phyloP scores from a whole-genome alignment of 2,113 vertebrate genomes.

The Hippocampus mohnikei region DNA sequence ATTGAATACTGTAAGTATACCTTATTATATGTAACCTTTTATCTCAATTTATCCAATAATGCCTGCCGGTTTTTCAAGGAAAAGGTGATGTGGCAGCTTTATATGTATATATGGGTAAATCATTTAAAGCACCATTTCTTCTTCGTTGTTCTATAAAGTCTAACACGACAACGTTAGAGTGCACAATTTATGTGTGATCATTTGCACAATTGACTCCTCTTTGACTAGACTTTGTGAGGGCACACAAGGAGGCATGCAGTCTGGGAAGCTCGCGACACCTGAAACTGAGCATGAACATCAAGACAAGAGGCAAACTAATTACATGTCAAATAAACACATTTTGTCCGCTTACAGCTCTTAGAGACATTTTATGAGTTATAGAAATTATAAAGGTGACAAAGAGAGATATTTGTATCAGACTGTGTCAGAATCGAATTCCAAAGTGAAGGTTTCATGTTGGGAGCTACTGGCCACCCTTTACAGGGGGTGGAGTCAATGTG shows the following conservation, averaged over 20 bases:
- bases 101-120: not conserved
- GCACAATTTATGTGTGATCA: not conserved
- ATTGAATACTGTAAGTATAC: not conserved
- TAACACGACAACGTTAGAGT: not conserved
- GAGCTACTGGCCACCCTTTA: conserved; percentile 56
- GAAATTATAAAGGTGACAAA: not conserved
- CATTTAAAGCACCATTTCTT: not conserved
- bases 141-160: not conserved
- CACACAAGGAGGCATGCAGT: not conserved
- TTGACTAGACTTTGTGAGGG: not conserved
- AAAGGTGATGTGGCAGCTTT: not conserved
- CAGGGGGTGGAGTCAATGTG: conserved; percentile 58
- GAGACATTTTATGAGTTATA: not conserved
- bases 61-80: not conserved
- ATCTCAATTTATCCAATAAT: not conserved
- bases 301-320: not conserved
- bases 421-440: conserved; percentile 27
- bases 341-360: not conserved
- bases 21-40: no score
- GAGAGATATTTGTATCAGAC: conserved; percentile 14
- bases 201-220: conserved; percentile 3
- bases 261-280: not conserved
- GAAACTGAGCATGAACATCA: not conserved
- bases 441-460: conserved; percentile 50
- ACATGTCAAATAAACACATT: not conserved